Percentiles rank a stretch among this genome's conserved stretches.
These are phyloP conservation scores for Takifugu ocellatus DNA, from an alignment of 2,797 vertebrate species.

Conservation along the genomic window DNA sequence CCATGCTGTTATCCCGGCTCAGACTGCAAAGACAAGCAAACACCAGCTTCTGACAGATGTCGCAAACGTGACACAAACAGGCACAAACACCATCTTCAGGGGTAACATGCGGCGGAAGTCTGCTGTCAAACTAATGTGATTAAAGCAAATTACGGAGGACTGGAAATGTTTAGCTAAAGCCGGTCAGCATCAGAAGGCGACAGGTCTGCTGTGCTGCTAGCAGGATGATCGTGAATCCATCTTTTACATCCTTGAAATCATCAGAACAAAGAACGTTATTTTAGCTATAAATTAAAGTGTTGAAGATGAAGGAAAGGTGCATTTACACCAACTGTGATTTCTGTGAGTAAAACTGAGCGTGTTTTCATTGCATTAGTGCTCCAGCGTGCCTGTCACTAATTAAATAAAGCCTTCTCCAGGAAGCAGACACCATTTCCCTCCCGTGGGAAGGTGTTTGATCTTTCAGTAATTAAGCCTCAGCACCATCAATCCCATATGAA, in stretches of 20 bases:
- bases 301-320: no score
- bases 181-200: slow-evolving; percentile 35
- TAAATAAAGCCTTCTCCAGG: no score
- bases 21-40: slow-evolving; percentile 74
- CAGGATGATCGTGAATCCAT: slow-evolving; percentile 5
- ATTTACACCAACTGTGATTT: no score
- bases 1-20: slow-evolving; percentile 90
- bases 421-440: no score
- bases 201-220: slow-evolving; percentile 26
- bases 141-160: slow-evolving; percentile 32
- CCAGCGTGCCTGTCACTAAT: no score
- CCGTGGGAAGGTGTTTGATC: no score
- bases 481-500: no score
- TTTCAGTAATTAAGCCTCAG: no score
- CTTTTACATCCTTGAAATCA: not conserved
- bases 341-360: no score
- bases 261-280: no score
- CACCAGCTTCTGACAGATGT: slow-evolving; percentile 27
- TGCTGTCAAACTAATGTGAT: slow-evolving; percentile 47
- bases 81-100: slow-evolving; percentile 2
- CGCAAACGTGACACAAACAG: slow-evolving; percentile 6
- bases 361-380: no score
- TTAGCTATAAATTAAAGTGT: no score
- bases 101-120: slow-evolving; percentile 39
- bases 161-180: slow-evolving; percentile 34